phyloP scores from a whole-genome alignment of 2,113 vertebrate genomes.

The Neotoma lepida region DNA sequence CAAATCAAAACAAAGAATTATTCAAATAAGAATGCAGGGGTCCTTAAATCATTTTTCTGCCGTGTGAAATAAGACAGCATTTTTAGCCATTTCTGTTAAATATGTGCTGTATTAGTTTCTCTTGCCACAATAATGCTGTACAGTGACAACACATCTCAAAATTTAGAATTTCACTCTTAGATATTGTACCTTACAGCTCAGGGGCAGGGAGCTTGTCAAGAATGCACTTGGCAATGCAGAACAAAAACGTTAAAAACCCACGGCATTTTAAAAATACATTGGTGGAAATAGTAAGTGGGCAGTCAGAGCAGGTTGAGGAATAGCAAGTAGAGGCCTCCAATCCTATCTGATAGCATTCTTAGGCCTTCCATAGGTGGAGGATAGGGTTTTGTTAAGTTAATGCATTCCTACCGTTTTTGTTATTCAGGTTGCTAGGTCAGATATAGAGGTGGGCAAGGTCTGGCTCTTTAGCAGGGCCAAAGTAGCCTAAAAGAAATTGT shows the following conservation, averaged over 20 bases:
- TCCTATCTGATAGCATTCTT: not conserved
- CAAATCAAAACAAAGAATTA: conserved; percentile 22
- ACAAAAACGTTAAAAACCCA: not conserved
- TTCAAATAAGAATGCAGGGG: not conserved
- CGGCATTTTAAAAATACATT: not conserved
- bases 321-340: not conserved
- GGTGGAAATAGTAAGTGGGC: not conserved
- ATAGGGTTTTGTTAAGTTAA: not conserved
- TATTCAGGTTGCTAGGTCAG: not conserved
- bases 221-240: not conserved
- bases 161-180: not conserved
- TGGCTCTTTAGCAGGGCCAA: not conserved
- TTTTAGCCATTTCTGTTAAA: not conserved
- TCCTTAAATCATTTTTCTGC: not conserved
- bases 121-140: not conserved
- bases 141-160: not conserved
- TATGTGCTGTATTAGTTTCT: not conserved
- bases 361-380: not conserved
- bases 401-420: not conserved
- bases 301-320: not conserved
- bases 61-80: not conserved
- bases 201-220: not conserved
- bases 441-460: not conserved
- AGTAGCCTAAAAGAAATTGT: not conserved
- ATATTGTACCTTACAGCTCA: not conserved